phyloP scores from a whole-genome alignment of 2,797 vertebrate genomes.

The Brachymystax lenok region DNA sequence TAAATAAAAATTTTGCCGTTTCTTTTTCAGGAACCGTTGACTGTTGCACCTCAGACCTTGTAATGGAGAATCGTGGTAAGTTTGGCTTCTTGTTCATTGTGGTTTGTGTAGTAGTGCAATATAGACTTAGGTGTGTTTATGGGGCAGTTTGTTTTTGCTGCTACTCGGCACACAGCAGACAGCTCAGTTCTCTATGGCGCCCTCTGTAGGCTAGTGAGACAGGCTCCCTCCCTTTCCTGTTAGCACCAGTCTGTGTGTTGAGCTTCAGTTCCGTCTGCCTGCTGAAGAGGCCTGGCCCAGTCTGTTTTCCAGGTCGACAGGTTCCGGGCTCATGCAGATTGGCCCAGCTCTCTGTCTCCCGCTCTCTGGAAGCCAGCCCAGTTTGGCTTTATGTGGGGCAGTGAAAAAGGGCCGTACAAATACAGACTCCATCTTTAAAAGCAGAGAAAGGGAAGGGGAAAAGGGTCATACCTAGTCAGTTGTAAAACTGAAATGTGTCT shows the following conservation, averaged over 20 bases:
- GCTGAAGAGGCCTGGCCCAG: slow-evolving; percentile 56
- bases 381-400: slow-evolving; percentile 74
- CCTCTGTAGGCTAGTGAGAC: slow-evolving; percentile 2
- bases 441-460: background rate
- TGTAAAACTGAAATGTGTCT: no score
- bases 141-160: slow-evolving; percentile 27
- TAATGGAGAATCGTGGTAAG: slow-evolving; percentile 86
- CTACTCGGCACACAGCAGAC: background rate
- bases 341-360: slow-evolving; percentile 57
- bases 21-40: slow-evolving; percentile 73
- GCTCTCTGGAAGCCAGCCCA: slow-evolving; percentile 65
- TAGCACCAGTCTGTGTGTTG: background rate
- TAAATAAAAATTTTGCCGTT: background rate
- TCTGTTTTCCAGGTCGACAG: slow-evolving; percentile 75
- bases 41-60: slow-evolving; percentile 73
- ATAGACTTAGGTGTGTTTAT: slow-evolving; percentile 50
- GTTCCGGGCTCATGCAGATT: slow-evolving; percentile 72
- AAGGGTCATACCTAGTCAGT: background rate
- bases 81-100: slow-evolving; percentile 48
- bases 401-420: slow-evolving; percentile 57
- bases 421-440: slow-evolving; percentile 55
- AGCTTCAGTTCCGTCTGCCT: background rate
- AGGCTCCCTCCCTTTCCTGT: background rate
- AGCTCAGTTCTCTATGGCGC: background rate
- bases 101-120: slow-evolving; percentile 41